Base-by-base conservation (phyloP, 2,888 invertebrate genomes). In the Lomographa bimaculata region DNA sequence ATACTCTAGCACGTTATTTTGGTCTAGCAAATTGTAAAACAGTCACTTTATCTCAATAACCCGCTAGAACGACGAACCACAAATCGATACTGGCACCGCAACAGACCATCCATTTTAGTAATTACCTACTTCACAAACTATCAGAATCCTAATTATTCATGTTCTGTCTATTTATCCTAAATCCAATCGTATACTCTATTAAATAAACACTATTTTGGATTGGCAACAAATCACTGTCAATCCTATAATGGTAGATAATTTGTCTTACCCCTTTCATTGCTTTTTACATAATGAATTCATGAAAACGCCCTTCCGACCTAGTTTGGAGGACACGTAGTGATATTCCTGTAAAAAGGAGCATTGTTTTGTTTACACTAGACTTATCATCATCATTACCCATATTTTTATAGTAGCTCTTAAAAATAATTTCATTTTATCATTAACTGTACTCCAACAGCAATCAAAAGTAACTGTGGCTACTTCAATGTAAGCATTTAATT, bases 151-250 rank as follows among this genome's bases (percentile, higher is more conserved):
- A 52, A 49, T 44, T 35, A 38, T 38, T 46, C 36, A 36, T 38
- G 34, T 35, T 17, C 32, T 26, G 39, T 43, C 48, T 40, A 46
- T 26, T 42, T 27, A 30, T 27, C 30, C 32, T 38, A 53, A 53
- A 50, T 43, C 35, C 45, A 43, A 35, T 47, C 43, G 21, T 43
- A 53, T 43, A 41, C 47, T 37, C 45, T 43, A 47, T 40, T 24
- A 38, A 34, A 47, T 50, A 54, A 43, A 51, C 51, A 51, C 54
- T 51, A 54, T 44, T 54, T 50, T 50, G 24, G 51, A 54, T 51
- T 54, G 54, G 34, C 51, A 38, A 54, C 51, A 49, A 51, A 54
- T 54, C 54, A 54, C 51, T 54, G 54, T 54, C 54, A 51, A 47
- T 51, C 32, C 30, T 26, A 28, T 51, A 51, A 54, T 54, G 51